A percentile compares a stretch with the other conserved stretches of the same genome.
These are phyloP conservation scores for Hyposoter didymator DNA, from an alignment of 2,888 invertebrate genomes.

Conservation along the genomic window DNA sequence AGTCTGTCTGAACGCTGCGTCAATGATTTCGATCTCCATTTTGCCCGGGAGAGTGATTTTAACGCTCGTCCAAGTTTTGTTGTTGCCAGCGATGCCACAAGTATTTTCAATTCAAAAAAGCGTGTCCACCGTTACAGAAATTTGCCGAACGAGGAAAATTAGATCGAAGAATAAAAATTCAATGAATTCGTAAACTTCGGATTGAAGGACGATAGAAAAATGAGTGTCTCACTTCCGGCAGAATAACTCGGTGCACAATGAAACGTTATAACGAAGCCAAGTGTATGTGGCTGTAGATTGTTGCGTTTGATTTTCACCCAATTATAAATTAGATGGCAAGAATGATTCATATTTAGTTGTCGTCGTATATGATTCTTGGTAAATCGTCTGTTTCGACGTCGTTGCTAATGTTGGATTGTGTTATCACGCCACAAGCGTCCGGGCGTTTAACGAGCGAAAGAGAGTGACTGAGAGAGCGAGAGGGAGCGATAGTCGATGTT, in stretches of 20 bases:
- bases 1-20: not conserved
- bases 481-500: conserved; percentile 8
- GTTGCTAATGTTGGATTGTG: conserved; percentile 29
- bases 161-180: not conserved
- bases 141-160: not conserved
- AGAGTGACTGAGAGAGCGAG: not conserved
- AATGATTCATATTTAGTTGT: conserved; percentile 54
- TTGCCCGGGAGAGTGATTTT: not conserved
- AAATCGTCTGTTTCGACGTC: conserved; percentile 44
- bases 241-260: not conserved
- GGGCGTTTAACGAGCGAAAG: conserved; percentile 21
- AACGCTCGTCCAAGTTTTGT: not conserved
- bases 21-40: not conserved
- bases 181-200: not conserved
- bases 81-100: not conserved
- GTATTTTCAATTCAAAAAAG: not conserved
- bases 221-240: not conserved
- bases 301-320: conserved; percentile 36
- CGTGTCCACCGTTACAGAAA: not conserved
- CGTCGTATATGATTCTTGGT: conserved; percentile 48
- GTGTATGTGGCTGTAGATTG: not conserved
- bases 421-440: conserved; percentile 53
- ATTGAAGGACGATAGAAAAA: conserved; percentile 4
- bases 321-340: conserved; percentile 56
- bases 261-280: not conserved